Base-by-base conservation (phyloP, 2,888 invertebrate species). In the Bimastos eiseni region DNA sequence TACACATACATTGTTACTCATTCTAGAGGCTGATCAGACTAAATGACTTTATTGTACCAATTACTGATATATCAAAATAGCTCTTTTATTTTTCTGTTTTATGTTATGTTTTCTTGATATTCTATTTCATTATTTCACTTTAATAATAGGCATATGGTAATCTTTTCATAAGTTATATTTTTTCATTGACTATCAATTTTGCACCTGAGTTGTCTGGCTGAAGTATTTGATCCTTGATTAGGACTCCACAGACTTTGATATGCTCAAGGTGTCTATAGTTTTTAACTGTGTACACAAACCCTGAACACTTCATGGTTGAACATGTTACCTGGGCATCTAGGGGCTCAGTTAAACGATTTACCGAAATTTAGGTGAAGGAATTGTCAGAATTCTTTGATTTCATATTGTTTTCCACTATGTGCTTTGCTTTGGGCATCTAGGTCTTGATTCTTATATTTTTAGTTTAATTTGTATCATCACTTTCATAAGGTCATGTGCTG, bases 141-240 rank as follows among this genome's bases (percentile, higher is more conserved):
- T 70, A n/a, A 30, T 30, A 11, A 30, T 70, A 70, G n/a, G 70
- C 8, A n/a, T n/a, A 5, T 70, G 30, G 30, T n/a, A 70, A 70
- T 70, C n/a, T 30, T 70, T 70, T 17, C 17, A n/a, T n/a, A 6
- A 1, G n/a, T 13, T 0, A n/a, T 30, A n/a, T 30, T 70, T 70
- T 70, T 70, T 70, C n/a, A 1, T n/a, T 70, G 70, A n/a, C 70
- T 3, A 17, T 70, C 70, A 70, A n/a, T 70, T 70, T n/a, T 5
- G 70, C 70, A 70, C 70, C 70, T 70, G n/a, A 70, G 70, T 70
- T 70, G 70, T n/a, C 70, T n/a, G 30, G 70, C n/a, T 55, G 70
- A 70, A 70, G 30, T 70, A 13, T n/a, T 8, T 70, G 70, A 70
- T 70, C 70, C n/a, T 70, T 70, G 70, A n/a, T 70, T 70, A 70